Percentiles rank a stretch among this genome's conserved stretches.
These are phyloP conservation scores for Cantharis flavilabris DNA, from an alignment of 2,888 invertebrate species.

Conservation along the genomic window DNA sequence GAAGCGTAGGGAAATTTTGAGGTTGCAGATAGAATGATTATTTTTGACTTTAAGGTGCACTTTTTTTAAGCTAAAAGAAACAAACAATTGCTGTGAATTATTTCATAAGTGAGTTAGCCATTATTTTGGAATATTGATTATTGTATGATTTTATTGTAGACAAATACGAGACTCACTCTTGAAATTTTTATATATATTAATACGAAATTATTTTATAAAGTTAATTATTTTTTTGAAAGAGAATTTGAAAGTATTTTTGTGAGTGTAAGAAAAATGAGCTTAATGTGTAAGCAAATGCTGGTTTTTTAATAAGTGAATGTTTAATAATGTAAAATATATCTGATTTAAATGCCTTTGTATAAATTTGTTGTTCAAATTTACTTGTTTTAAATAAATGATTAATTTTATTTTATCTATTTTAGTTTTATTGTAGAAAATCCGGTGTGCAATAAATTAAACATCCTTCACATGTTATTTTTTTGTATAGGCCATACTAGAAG, in stretches of 20 bases:
- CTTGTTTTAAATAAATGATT: constrained; percentile 19
- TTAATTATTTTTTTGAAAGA: constrained; percentile 30
- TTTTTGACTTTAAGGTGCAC: constrained; percentile 21
- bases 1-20: not conserved
- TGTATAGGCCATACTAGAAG: too few relatives aligned
- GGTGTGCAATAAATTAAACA: too few relatives aligned
- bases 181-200: constrained; percentile 13
- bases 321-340: constrained; percentile 9
- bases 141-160: not conserved
- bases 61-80: constrained; percentile 24
- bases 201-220: constrained; percentile 24
- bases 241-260: constrained; percentile 28
- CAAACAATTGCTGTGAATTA: constrained; percentile 30
- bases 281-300: not conserved
- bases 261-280: constrained; percentile 5
- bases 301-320: not conserved
- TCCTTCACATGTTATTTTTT: too few relatives aligned
- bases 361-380: constrained; percentile 29
- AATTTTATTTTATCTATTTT: not conserved
- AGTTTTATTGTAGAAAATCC: too few relatives aligned
- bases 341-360: constrained; percentile 22
- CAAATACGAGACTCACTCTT: constrained; percentile 9
- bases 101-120: constrained; percentile 14
- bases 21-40: not conserved
- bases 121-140: not conserved